Conservation (phyloP, 2,113 vertebrate genomes). For the Gallinago paraguaiae region DNA sequence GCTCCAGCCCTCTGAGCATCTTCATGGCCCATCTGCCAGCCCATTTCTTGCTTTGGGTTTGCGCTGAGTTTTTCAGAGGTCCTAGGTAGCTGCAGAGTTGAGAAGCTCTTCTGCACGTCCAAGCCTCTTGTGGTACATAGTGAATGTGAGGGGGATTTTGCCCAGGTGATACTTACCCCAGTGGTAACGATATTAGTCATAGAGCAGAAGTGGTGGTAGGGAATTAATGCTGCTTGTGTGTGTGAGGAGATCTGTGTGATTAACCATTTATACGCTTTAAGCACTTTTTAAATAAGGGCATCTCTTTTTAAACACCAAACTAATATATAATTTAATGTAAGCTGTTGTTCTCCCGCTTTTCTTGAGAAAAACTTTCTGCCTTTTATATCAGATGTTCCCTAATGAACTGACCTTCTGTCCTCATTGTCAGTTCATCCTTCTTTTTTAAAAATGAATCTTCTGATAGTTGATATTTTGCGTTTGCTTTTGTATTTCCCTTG, state of each 20-base stretch:
- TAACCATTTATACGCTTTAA: background rate
- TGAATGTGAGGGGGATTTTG: background rate
- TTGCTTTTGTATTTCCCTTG: conserved; percentile 16
- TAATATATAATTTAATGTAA: background rate
- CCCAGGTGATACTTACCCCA: background rate
- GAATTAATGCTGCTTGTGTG: background rate
- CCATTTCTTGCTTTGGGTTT: background rate
- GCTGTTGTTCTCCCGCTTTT: background rate
- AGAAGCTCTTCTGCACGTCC: background rate
- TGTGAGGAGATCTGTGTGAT: background rate
- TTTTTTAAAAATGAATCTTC: background rate
- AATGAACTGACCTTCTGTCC: background rate
- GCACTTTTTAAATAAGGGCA: background rate
- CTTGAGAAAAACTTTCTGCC: background rate
- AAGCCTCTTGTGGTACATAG: background rate
- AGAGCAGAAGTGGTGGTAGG: background rate
- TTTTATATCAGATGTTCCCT: background rate
- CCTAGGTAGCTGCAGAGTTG: background rate
- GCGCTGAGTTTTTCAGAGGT: background rate
- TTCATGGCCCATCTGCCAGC: background rate
- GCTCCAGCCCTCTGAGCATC: background rate
- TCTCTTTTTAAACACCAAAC: background rate
- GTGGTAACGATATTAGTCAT: background rate
- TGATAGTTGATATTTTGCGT: background rate
- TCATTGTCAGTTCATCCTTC: background rate